Conservation (phyloP, 1,140 invertebrate genomes). For the Asbolus verrucosus region DNA sequence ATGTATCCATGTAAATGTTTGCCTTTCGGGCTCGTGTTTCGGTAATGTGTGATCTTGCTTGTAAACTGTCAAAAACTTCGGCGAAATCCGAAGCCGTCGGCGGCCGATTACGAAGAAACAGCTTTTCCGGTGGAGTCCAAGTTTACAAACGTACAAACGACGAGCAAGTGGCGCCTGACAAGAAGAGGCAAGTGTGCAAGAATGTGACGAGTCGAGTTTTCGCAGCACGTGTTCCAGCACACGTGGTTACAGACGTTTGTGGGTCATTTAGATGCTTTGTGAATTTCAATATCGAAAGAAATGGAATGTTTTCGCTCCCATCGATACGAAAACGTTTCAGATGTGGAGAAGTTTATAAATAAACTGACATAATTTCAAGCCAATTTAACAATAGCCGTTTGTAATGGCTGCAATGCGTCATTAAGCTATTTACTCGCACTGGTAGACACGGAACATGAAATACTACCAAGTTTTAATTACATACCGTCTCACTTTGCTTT, state of each 20-base stretch:
- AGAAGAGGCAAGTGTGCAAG: constrained; percentile 23
- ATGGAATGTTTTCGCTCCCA: not conserved
- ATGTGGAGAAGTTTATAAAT: constrained; percentile 7
- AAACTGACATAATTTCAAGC: constrained; percentile 1
- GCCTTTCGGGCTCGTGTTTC: no score
- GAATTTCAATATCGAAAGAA: constrained; percentile 14
- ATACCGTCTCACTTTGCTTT: constrained; percentile 1
- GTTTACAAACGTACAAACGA: no score
- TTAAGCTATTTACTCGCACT: constrained; percentile 16
- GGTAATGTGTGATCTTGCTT: no score
- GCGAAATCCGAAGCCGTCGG: no score
- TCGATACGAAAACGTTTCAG: not conserved
- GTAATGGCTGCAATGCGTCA: constrained; percentile 7
- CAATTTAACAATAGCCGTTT: not conserved
- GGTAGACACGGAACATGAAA: constrained; percentile 1
- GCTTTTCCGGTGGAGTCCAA: no score
- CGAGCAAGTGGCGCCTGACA: constrained; percentile 16
- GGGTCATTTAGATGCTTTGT: constrained; percentile 23
- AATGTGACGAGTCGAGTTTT: constrained; percentile 30
- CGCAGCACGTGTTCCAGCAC: constrained; percentile 25
- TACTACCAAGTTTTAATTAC: constrained; percentile 15
- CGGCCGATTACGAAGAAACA: no score
- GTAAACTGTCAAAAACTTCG: no score
- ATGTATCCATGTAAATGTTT: no score
- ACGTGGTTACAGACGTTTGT: constrained; percentile 30